Evolutionary conservation across 2,797 vertebrate genomes (phyloP).

Genomic region (Chlorospingus semifuscus): DNA sequence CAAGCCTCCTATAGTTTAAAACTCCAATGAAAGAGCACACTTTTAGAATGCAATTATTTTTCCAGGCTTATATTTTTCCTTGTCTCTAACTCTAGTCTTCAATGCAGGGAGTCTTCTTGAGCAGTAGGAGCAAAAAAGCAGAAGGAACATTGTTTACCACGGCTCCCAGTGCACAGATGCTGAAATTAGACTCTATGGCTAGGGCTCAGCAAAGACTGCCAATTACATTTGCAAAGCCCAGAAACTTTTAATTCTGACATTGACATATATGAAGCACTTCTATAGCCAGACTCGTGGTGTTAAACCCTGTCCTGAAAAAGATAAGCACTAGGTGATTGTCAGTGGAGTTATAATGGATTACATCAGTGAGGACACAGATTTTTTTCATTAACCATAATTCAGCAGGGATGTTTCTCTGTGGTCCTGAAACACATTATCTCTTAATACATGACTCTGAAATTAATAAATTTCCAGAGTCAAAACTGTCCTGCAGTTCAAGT

Average conservation of each 20-base stretch:
- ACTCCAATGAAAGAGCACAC: neutral
- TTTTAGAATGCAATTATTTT: neutral
- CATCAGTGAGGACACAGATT: neutral
- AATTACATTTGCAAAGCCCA: neutral
- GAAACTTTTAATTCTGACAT: neutral
- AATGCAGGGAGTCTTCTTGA: neutral
- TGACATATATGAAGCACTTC: neutral
- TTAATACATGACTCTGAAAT: neutral
- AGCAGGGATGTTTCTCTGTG: neutral
- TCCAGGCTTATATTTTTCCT: neutral
- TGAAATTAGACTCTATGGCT: neutral
- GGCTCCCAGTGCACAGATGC: neutral
- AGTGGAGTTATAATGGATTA: neutral
- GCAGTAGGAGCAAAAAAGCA: neutral
- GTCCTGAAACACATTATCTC: neutral
- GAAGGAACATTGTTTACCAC: neutral
- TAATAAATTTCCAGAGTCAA: neutral
- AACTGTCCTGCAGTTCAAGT: neutral
- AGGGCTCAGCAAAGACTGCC: neutral
- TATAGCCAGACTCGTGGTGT: neutral
- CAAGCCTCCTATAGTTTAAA: neutral
- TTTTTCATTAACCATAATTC: neutral
- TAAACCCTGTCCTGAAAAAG: neutral
- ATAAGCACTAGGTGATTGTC: neutral
- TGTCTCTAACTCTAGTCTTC: neutral